Evolutionary conservation across 2,113 vertebrate species (phyloP).

Genomic region (Orthochromis indermauri): DNA sequence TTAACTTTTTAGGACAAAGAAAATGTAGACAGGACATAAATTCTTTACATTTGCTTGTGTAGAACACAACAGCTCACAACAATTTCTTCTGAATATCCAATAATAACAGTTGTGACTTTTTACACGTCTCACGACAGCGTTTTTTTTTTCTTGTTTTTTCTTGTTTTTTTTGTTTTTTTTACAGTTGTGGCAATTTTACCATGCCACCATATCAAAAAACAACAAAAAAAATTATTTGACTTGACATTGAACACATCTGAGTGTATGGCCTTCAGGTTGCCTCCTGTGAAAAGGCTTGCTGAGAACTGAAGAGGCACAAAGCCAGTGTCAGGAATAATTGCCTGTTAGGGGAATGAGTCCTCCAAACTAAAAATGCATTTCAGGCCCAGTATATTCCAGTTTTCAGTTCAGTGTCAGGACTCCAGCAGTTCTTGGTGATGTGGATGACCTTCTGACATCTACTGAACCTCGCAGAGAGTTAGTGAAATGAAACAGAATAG

Average conservation of each 20-base stretch:
- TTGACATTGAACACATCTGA: not conserved
- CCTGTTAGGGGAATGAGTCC: not conserved
- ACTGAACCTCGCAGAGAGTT: not conserved
- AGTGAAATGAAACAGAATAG: not conserved
- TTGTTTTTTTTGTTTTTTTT: not conserved
- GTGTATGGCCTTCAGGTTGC: not conserved
- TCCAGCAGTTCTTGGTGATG: not conserved
- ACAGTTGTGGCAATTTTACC: not conserved
- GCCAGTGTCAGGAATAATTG: not conserved
- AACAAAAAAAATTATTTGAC: not conserved
- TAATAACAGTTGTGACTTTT: not conserved
- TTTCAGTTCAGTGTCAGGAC: not conserved
- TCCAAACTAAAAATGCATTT: not conserved
- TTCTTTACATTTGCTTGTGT: not conserved
- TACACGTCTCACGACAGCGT: not conserved
- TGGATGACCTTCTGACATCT: not conserved
- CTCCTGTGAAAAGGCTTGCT: not conserved
- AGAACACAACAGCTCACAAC: not conserved
- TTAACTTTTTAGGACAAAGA: not conserved
- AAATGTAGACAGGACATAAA: not conserved
- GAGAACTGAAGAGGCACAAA: not conserved
- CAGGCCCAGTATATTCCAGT: not conserved
- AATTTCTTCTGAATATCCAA: not conserved
- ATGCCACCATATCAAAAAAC: not conserved
- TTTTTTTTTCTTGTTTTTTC: not conserved